Evolutionary conservation across 2,888 invertebrate species (phyloP).

Genomic region (Troglohyphantes excavatus): DNA sequence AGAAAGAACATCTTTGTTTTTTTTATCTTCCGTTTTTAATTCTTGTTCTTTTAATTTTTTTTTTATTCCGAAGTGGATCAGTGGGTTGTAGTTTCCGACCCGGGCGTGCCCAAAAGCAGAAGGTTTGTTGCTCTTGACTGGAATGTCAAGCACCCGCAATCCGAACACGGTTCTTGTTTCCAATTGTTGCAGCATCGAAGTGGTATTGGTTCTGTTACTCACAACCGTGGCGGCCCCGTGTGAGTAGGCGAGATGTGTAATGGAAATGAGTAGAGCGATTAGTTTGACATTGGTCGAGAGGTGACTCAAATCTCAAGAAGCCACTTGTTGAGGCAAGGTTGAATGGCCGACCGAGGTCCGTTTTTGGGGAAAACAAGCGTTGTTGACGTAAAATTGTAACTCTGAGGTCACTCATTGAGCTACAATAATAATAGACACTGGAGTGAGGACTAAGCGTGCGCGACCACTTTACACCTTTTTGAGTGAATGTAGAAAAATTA

Average conservation of each 20-base stretch:
- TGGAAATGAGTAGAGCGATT: neutral
- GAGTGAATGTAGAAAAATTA: no score
- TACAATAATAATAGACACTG: no score
- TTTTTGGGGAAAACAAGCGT: no score
- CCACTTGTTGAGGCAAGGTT: neutral
- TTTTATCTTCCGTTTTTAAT: conserved; percentile 7
- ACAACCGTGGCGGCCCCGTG: neutral
- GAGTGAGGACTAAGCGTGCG: no score
- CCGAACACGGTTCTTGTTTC: neutral
- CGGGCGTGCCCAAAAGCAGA: neutral
- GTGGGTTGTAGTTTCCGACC: neutral
- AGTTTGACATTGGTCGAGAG: neutral
- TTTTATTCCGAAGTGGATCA: neutral
- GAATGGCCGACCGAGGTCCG: neutral
- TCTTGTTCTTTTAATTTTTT: neutral
- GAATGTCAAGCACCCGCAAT: conserved; percentile 58
- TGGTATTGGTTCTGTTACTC: neutral
- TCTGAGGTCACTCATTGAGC: no score
- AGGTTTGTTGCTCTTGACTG: conserved; percentile 62
- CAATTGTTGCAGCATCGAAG: neutral
- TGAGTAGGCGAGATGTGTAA: neutral
- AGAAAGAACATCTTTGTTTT: neutral
- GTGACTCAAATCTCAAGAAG: neutral
- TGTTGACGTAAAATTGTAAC: no score
- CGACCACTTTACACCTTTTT: no score